phyloP scores from a whole-genome alignment of 2,113 vertebrate genomes.

The Eolophus roseicapilla region DNA sequence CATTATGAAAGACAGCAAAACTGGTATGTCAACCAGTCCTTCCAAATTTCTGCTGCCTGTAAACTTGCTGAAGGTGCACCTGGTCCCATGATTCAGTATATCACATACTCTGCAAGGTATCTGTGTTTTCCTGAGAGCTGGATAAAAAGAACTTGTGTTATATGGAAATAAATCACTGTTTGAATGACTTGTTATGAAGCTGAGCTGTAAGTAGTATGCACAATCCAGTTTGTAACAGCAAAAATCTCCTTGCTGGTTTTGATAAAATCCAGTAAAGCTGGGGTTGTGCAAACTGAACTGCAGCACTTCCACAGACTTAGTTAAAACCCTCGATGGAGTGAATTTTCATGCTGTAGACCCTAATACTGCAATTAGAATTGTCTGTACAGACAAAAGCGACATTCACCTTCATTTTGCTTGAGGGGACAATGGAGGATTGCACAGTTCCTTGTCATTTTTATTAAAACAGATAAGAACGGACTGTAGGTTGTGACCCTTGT shows the following conservation, averaged over 20 bases:
- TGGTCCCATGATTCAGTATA: not conserved
- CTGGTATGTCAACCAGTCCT: not conserved
- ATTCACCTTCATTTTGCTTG: conserved; percentile 40
- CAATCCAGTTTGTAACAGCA: conserved; percentile 24
- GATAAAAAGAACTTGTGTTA: conserved; percentile 19
- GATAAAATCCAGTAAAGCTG: conserved; percentile 21
- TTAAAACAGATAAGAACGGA: conserved; percentile 73
- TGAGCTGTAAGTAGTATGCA: not conserved
- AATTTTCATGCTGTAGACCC: not conserved
- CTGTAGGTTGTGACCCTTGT: conserved; percentile 73
- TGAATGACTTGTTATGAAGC: not conserved
- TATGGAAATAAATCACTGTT: conserved; percentile 29
- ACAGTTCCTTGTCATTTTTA: conserved; percentile 74
- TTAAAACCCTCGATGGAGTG: not conserved
- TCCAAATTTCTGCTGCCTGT: not conserved
- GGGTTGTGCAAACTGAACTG: not conserved
- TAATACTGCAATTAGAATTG: conserved; percentile 31
- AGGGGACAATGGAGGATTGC: conserved; percentile 47
- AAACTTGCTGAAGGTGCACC: not conserved
- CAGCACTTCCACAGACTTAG: not conserved
- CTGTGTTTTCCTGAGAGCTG: conserved; percentile 31
- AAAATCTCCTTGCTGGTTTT: conserved; percentile 51
- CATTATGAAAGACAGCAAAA: not conserved
- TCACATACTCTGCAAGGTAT: conserved; percentile 25
- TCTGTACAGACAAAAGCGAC: not conserved